Evolutionary conservation across 2,888 invertebrate species (phyloP).

Genomic region (Volucella zonaria): DNA sequence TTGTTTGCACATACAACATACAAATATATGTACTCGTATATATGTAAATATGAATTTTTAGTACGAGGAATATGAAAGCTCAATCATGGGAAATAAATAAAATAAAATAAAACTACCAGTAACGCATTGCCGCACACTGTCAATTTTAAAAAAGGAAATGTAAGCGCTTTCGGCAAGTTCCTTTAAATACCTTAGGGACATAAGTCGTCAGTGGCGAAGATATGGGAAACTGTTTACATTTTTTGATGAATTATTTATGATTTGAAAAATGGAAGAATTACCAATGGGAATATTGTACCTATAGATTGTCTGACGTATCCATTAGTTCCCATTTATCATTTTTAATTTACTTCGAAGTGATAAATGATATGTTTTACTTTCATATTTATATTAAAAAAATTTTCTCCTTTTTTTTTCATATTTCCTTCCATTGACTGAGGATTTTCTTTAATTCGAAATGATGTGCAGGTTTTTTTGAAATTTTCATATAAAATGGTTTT

Average conservation of each 20-base stretch:
- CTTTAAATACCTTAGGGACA: slow-evolving; percentile 62
- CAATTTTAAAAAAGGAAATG: slow-evolving; percentile 39
- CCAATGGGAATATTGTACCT: slow-evolving; percentile 51
- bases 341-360: slow-evolving; percentile 63
- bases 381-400: slow-evolving; percentile 53
- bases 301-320: slow-evolving; percentile 66
- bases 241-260: slow-evolving; percentile 70
- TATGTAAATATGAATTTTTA: not conserved
- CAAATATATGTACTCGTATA: not conserved
- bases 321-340: slow-evolving; percentile 71
- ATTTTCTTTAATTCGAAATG: slow-evolving; percentile 50
- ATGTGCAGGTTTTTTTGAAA: slow-evolving; percentile 45
- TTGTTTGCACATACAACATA: no score
- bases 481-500: slow-evolving; percentile 31
- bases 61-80: slow-evolving; percentile 21
- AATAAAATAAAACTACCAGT: slow-evolving; percentile 20
- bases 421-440: not conserved
- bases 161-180: slow-evolving; percentile 55
- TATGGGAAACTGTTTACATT: slow-evolving; percentile 56
- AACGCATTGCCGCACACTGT: slow-evolving; percentile 16
- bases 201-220: slow-evolving; percentile 29
- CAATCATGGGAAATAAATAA: slow-evolving; percentile 44
- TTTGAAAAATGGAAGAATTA: slow-evolving; percentile 56
- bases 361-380: slow-evolving; percentile 60
- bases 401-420: slow-evolving; percentile 16